Base-by-base conservation (phyloP, 2,888 invertebrate species). In the Morpho achilles region DNA sequence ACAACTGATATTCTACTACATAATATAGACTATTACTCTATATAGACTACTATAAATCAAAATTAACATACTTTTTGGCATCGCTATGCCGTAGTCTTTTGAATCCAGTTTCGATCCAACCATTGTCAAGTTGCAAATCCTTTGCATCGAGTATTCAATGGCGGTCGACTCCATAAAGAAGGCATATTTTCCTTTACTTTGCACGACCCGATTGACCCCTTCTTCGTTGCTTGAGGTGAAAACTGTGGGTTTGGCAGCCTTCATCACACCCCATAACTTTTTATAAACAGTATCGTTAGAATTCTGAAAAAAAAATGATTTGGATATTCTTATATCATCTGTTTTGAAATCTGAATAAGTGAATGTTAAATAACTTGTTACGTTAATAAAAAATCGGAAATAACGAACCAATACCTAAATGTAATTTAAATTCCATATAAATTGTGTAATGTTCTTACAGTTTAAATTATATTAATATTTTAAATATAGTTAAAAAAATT, bases 121-220 rank as follows among this genome's bases (percentile, higher is more conserved):
- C 91, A 95, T 94, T 61, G 92, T 95, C 61, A 98, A 92, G 60
- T 95, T 93, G 79, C 98, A 98, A 73, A 95, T 92, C 64, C 95
- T 91, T 78, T 96, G 95, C 64, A 94, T 94, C 69, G 94, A 95
- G 84, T 98, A 99, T 80, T 99, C 98, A 69, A 99, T 94, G 32
- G 96, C 95, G 0, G 98, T 95, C 42, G 98, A 98, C 89, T 99
- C 99, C 97, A 99, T 98, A 62, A 99, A 93, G 79, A 97, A 99
- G 2, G 98, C 99, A 81, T 96, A 99, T 64, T 91, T 93, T 41
- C 94, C 94, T 75, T 94, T 94, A 55, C 93, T 94, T 73, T 92
- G 93, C 44, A 92, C 76, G 0, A 98, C 98, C 50, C 96, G 91
- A 23, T 95, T 94, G 1, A 96, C 95, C 0, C 98, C 99, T 73